These are phyloP conservation scores for Daktulosphaira vitifoliae DNA, from an alignment of 1,140 invertebrate species.

Conservation along the genomic window DNA sequence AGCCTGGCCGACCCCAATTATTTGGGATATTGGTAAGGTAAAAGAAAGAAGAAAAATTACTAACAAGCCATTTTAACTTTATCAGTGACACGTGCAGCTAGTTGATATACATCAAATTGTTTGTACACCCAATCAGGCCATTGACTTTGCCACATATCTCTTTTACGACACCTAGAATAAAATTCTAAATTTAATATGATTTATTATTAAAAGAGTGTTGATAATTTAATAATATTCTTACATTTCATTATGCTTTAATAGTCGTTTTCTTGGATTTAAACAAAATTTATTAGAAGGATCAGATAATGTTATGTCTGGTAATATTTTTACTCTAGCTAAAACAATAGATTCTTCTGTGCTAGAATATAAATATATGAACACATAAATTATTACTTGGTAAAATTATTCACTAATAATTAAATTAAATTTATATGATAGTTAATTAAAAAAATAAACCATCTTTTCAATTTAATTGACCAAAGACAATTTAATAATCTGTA, in stretches of 20 bases:
- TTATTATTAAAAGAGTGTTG: neutral
- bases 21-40: no score
- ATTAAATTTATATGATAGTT: no score
- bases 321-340: slow-evolving; percentile 12
- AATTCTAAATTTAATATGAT: no score
- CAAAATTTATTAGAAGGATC: neutral
- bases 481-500: no score
- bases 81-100: neutral
- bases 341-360: neutral
- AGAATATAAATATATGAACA: neutral
- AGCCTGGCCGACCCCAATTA: no score
- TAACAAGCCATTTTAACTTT: slow-evolving; percentile 24
- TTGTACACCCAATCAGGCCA: slow-evolving; percentile 28
- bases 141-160: slow-evolving; percentile 18
- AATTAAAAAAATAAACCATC: no score
- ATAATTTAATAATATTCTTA: neutral
- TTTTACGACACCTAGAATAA: slow-evolving; percentile 8
- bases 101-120: slow-evolving; percentile 12
- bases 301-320: slow-evolving; percentile 6
- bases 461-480: no score
- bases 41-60: neutral
- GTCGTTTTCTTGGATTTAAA: slow-evolving; percentile 11
- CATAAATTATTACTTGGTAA: no score
- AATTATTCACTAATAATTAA: no score
- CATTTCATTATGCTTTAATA: neutral